Percentiles rank a stretch among this genome's conserved stretches.
These are phyloP conservation scores for Ephestia elutella DNA, from an alignment of 1,140 invertebrate species.

Conservation along the genomic window DNA sequence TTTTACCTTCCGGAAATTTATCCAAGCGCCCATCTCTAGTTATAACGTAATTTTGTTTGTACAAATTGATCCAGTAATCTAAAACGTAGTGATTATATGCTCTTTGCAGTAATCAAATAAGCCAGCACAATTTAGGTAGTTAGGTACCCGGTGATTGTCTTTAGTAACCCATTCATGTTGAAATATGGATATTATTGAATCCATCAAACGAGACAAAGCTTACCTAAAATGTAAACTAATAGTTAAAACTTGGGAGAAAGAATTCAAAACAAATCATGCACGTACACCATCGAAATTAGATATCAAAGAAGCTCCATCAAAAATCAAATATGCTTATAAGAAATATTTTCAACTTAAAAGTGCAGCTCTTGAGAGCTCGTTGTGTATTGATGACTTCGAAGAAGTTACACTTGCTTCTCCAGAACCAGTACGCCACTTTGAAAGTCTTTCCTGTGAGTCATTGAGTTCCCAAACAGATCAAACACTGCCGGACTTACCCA, in stretches of 20 bases:
- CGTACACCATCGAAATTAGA: conserved; percentile 86
- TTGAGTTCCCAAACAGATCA: conserved; percentile 29
- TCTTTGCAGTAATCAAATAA: too few relatives aligned
- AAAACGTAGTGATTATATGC: too few relatives aligned
- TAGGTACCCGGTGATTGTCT: too few relatives aligned
- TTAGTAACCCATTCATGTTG: too few relatives aligned
- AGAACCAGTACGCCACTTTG: conserved; percentile 27
- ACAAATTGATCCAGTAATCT: too few relatives aligned
- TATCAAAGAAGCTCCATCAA: conserved; percentile 81
- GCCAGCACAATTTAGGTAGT: too few relatives aligned
- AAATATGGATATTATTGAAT: conserved; percentile 58
- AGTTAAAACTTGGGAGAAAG: conserved; percentile 86
- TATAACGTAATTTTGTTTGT: too few relatives aligned
- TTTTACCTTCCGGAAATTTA: too few relatives aligned
- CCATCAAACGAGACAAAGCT: conserved; percentile 60
- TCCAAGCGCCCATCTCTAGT: too few relatives aligned
- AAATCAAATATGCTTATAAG: conserved; percentile 85
- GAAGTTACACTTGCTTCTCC: conserved; percentile 45
- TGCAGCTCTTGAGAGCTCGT: conserved; percentile 79
- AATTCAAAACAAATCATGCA: conserved; percentile 80
- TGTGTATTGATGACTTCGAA: conserved; percentile 66
- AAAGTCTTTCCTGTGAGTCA: conserved; percentile 19
- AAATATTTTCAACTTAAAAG: conserved; percentile 87
- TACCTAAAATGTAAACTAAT: conserved; percentile 79
- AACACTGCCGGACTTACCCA: conserved; percentile 42